Conservation (phyloP, 2,888 invertebrate species). For the Trichacis sp. region DNA sequence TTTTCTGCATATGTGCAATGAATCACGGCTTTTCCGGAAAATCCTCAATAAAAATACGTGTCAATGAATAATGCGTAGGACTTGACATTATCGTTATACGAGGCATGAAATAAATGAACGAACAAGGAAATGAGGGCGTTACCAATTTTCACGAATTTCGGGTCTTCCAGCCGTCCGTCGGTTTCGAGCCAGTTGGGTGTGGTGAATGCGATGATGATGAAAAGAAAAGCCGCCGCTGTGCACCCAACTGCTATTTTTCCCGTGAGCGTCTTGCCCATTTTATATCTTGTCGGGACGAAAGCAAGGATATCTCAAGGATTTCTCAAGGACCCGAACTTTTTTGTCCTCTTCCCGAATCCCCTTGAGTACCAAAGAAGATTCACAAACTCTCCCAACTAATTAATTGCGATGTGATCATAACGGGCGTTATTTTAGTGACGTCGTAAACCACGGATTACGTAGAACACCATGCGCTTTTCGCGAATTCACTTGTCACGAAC, state of each 20-base stretch:
- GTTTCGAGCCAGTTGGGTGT: conserved; percentile 97
- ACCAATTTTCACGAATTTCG: conserved; percentile 87
- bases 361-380: conserved; percentile 9
- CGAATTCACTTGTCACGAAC: conserved; percentile 23
- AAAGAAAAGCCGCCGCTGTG: conserved; percentile 84
- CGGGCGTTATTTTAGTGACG: conserved; percentile 18
- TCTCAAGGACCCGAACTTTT: too few species aligned
- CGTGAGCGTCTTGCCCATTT: conserved; percentile 77
- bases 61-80: too few species aligned
- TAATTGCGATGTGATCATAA: conserved; percentile 17
- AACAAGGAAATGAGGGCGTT: conserved; percentile 57
- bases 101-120: background rate
- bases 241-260: conserved; percentile 86
- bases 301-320: too few species aligned
- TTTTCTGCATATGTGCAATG: too few species aligned
- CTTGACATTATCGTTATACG: too few species aligned
- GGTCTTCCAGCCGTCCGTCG: conserved; percentile 82
- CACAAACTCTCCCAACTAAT: conserved; percentile 5
- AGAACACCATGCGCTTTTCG: conserved; percentile 11
- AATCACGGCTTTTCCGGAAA: background rate
- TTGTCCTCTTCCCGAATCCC: too few species aligned
- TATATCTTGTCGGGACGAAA: too few species aligned
- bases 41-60: too few species aligned
- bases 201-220: conserved; percentile 89
- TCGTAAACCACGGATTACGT: conserved; percentile 14